phyloP scores from a whole-genome alignment of 2,113 vertebrate genomes.

The Brienomyrus longianalis region DNA sequence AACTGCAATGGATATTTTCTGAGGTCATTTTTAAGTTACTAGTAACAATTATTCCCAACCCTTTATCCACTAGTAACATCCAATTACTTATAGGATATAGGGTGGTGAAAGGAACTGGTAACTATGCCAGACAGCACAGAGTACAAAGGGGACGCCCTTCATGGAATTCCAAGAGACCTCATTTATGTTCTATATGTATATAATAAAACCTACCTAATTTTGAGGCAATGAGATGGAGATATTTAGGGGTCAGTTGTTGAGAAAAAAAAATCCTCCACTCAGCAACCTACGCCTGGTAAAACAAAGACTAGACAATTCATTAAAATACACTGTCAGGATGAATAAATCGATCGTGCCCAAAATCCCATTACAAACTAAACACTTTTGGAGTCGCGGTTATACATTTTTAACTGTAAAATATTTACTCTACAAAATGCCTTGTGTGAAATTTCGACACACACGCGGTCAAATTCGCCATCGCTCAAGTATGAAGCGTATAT shows the following conservation, averaged over 20 bases:
- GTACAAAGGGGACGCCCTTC: background rate
- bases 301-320: background rate
- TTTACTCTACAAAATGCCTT: background rate
- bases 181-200: background rate
- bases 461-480: background rate
- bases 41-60: background rate
- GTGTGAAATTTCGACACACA: background rate
- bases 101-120: background rate
- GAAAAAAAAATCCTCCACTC: background rate
- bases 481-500: background rate
- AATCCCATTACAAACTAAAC: background rate
- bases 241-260: background rate
- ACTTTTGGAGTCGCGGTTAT: background rate
- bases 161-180: background rate
- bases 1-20: background rate
- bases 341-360: background rate
- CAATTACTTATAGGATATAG: background rate
- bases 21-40: background rate
- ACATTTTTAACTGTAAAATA: slow-evolving; percentile 1
- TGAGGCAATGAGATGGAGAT: background rate
- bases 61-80: background rate
- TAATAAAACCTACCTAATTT: background rate
- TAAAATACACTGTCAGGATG: background rate
- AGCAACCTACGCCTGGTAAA: background rate
- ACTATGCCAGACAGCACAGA: background rate